A percentile compares a stretch with the other conserved stretches of the same genome.
Evolutionary conservation across 2,797 vertebrate species (phyloP).

Genomic region (Paratrypauchen microcephalus): DNA sequence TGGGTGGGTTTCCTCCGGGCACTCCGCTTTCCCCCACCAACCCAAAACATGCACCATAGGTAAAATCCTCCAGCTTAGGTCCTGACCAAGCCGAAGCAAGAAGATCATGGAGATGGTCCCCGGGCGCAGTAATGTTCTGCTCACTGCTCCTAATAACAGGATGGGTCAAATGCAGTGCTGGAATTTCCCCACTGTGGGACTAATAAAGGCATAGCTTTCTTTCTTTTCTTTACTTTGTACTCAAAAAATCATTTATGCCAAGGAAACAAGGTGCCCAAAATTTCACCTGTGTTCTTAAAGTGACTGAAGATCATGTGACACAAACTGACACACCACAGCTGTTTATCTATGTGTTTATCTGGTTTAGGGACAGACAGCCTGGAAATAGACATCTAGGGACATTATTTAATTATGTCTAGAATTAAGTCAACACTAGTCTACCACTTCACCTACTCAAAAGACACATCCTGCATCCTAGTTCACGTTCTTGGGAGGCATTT

Average conservation of each 20-base stretch:
- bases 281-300: conserved; percentile 26
- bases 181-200: too few species aligned
- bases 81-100: too few species aligned
- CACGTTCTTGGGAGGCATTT: background rate
- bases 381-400: conserved; percentile 18
- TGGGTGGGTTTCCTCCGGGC: too few species aligned
- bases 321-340: conserved; percentile 30
- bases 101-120: too few species aligned
- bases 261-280: background rate
- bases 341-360: conserved; percentile 23
- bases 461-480: conserved; percentile 1
- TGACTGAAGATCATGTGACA: conserved; percentile 54
- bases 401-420: conserved; percentile 3
- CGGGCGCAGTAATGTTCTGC: too few species aligned
- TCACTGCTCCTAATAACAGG: too few species aligned
- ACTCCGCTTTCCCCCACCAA: too few species aligned
- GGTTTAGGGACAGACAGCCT: conserved; percentile 23
- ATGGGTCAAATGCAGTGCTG: too few species aligned
- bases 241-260: background rate
- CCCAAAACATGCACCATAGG: too few species aligned
- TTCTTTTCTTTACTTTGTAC: too few species aligned
- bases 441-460: background rate
- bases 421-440: background rate
- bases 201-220: too few species aligned
- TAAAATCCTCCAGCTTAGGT: too few species aligned